A percentile compares a stretch with the other conserved stretches of the same genome.
phyloP scores from a whole-genome alignment of 2,797 vertebrate species.

The Enteromius trimaculatus region DNA sequence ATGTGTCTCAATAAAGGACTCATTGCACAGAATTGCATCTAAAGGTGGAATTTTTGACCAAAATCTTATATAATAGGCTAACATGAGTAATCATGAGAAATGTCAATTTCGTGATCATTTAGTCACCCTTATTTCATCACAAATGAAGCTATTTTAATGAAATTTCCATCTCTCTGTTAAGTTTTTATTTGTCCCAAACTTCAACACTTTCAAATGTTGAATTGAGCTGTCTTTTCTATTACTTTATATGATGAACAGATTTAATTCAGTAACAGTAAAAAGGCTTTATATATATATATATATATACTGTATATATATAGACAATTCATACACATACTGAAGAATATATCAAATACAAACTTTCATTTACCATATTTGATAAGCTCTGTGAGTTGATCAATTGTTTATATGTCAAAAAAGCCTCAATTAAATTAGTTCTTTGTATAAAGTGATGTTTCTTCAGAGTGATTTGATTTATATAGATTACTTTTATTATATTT shows the following conservation, averaged over 20 bases:
- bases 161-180: neutral
- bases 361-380: neutral
- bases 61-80: neutral
- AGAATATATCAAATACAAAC: neutral
- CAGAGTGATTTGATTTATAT: neutral
- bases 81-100: neutral
- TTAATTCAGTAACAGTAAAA: neutral
- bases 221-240: neutral
- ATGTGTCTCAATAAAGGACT: conserved; percentile 15
- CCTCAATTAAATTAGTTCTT: neutral
- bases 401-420: neutral
- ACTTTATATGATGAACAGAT: neutral
- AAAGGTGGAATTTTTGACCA: neutral
- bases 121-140: neutral
- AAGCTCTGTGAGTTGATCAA: neutral
- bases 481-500: neutral
- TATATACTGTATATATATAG: neutral
- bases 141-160: neutral
- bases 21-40: neutral
- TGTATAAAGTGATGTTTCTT: neutral
- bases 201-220: neutral
- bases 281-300: neutral
- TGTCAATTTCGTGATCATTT: neutral
- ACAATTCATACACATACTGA: neutral
- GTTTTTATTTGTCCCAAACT: neutral